Conservation (phyloP, 2,797 vertebrate species). For the Enteromius fasciolatus region DNA sequence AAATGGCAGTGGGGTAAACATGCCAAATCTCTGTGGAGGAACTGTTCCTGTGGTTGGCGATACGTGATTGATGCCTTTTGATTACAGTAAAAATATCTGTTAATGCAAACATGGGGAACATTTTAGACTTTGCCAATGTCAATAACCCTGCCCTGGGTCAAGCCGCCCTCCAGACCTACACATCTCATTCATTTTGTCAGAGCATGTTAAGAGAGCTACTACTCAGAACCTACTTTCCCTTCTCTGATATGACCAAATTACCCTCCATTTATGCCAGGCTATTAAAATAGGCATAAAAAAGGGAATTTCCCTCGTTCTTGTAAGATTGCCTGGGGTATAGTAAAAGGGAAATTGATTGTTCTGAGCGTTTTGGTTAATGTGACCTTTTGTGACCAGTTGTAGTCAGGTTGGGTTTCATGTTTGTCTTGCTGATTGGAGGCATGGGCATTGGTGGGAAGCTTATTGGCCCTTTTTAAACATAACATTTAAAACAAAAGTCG, state of each 20-base stretch:
- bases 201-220: slow-evolving; percentile 52
- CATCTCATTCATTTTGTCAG: slow-evolving; percentile 61
- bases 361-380: slow-evolving; percentile 45
- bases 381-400: slow-evolving; percentile 33
- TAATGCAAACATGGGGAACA: slow-evolving; percentile 62
- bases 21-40: slow-evolving; percentile 54
- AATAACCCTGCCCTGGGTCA: slow-evolving; percentile 58
- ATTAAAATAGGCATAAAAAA: slow-evolving; percentile 42
- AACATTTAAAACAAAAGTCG: background rate
- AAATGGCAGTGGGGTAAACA: slow-evolving; percentile 46
- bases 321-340: slow-evolving; percentile 24
- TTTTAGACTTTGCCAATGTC: slow-evolving; percentile 60
- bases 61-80: slow-evolving; percentile 63
- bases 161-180: slow-evolving; percentile 41
- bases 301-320: slow-evolving; percentile 44
- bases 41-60: slow-evolving; percentile 60
- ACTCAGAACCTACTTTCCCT: slow-evolving; percentile 52
- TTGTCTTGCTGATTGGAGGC: slow-evolving; percentile 20
- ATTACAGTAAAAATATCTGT: slow-evolving; percentile 66
- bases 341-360: slow-evolving; percentile 44
- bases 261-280: slow-evolving; percentile 60
- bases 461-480: slow-evolving; percentile 3
- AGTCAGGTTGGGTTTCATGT: slow-evolving; percentile 25
- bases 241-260: slow-evolving; percentile 59
- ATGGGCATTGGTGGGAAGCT: background rate